Base-by-base conservation (phyloP, 2,797 vertebrate genomes). In the Erethizon dorsatum region DNA sequence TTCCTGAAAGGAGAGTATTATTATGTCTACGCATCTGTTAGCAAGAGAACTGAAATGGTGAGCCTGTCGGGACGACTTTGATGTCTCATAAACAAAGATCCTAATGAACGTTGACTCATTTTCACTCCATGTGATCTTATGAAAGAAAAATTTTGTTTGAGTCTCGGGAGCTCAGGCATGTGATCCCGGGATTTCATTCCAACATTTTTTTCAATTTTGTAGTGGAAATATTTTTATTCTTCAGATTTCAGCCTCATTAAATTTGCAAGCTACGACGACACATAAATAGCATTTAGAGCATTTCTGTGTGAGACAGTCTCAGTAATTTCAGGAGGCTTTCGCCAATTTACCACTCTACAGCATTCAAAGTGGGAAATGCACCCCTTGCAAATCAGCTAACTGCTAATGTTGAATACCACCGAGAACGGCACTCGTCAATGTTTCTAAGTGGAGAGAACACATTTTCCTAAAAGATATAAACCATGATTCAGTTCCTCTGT, bases 141-240 rank as follows among this genome's bases (percentile, higher is more conserved):
- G 71, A n/a, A 88, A 95, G 91, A 97, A 98, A 95, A 96, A 97
- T 97, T 94, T 96, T 96, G 95, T 97, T 98, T 97, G 92, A 85
- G 88, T 96, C 90, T 97, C 91, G n/a, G 45, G 84, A 97, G 96
- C 54, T 91, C 91, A 96, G 59, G 86, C 67, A n/a, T 80, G 83
- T 54, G 71, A 45, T 63, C 83, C 17, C 59, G 82, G 89, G 78
- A 88, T 93, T 94, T 96, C 63, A 89, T 94, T 94, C 94, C 52
- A 83, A 83, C 20, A 26, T 88, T 77, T 96, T 96, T 96, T 97
- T 95, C 83, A 79, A 95, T 97, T 97, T 90, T 93, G 85, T 97
- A 92, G 79, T 95, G 73, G 69, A 95, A 96, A 91, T 95, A 94
- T 91, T 97, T 97, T 96, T 93, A 56, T 91, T 96, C 83, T 93